phyloP scores from a whole-genome alignment of 2,113 vertebrate genomes.

The Nematolebias whitei region DNA sequence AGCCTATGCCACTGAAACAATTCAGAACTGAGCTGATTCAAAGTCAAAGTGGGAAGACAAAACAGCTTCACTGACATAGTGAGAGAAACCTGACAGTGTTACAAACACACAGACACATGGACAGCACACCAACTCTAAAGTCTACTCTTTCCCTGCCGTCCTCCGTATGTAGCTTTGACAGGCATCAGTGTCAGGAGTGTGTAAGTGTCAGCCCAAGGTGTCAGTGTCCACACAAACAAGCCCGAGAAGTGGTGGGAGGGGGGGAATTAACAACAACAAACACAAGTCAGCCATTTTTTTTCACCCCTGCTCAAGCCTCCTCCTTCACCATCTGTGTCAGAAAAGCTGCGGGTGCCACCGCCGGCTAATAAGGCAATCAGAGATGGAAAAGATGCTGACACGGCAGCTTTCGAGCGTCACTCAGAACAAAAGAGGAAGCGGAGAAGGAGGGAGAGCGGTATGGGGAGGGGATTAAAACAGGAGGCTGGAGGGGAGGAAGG shows the following conservation, averaged over 20 bases:
- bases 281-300: slow-evolving; percentile 74
- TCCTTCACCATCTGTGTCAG: slow-evolving; percentile 79
- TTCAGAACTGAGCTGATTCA: slow-evolving; percentile 54
- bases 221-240: slow-evolving; percentile 81
- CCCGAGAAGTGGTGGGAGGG: slow-evolving; percentile 56
- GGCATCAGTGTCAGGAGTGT: slow-evolving; percentile 76
- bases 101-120: slow-evolving; percentile 37
- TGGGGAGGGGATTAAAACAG: slow-evolving; percentile 72
- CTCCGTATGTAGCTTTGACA: slow-evolving; percentile 73
- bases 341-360: slow-evolving; percentile 80
- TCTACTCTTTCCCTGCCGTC: slow-evolving; percentile 53
- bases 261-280: slow-evolving; percentile 72
- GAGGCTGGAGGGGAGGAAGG: slow-evolving; percentile 47
- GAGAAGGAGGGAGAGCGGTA: slow-evolving; percentile 52
- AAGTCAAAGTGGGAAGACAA: slow-evolving; percentile 55
- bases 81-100: slow-evolving; percentile 65
- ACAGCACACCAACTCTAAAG: slow-evolving; percentile 41
- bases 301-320: slow-evolving; percentile 36
- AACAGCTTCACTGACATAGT: slow-evolving; percentile 55
- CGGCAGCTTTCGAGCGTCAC: slow-evolving; percentile 80
- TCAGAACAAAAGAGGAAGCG: slow-evolving; percentile 80
- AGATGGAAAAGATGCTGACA: slow-evolving; percentile 85
- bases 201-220: slow-evolving; percentile 77
- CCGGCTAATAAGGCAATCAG: slow-evolving; percentile 85
- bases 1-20: slow-evolving; percentile 40